Base-by-base conservation (phyloP, 2,113 vertebrate genomes). In the Sarotherodon lohbergeri region DNA sequence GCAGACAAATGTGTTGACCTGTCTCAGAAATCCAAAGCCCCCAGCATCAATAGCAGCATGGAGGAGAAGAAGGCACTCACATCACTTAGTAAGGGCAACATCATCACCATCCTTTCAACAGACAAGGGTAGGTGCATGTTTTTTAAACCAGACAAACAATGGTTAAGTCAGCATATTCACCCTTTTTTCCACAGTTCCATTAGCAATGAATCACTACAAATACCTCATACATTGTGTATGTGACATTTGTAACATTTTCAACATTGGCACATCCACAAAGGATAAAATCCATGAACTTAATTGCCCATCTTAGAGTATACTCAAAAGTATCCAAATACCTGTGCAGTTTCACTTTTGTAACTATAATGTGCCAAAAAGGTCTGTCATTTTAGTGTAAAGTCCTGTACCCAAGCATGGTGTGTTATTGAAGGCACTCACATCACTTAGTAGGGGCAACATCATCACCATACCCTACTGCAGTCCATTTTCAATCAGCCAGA, bases 401-500 rank as follows among this genome's bases (percentile, higher is more conserved):
- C 90, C 92, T 87, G 84, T 94, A 94, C 94, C 93, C 80, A 81
- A 88, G 78, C 32, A 61, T 16, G 16, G 43, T 43, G 50, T 66
- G 68, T 66, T 79, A 90, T 27, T 73, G 90, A 91, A 88, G 59
- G 87, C 13, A 22, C 34, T 66, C 61, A 39, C 61, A 39, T 66
- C 34, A 66, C 36, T 39, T 66, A 39, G 61, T 66, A 66, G n/a
- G 34, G 61, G 19, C 61, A 39, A 39, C 10, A 36, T 66, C 61
- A 39, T 12, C 61, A 66, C 61, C 68, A 82, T 54, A 88, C 73
- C 83, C 85, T 84, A 55, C 68, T 90, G 93, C 86, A 76, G 86
- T 91, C 90, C 87, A 71, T 82, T 88, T 90, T 89, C 89, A 93
- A 89, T 91, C 93, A 89, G 89, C 80, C 63, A 41, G n/a, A 84